Percentiles rank a stretch among this genome's conserved stretches.
Conservation (phyloP, 2,888 invertebrate species). For the Furcula furcula region DNA sequence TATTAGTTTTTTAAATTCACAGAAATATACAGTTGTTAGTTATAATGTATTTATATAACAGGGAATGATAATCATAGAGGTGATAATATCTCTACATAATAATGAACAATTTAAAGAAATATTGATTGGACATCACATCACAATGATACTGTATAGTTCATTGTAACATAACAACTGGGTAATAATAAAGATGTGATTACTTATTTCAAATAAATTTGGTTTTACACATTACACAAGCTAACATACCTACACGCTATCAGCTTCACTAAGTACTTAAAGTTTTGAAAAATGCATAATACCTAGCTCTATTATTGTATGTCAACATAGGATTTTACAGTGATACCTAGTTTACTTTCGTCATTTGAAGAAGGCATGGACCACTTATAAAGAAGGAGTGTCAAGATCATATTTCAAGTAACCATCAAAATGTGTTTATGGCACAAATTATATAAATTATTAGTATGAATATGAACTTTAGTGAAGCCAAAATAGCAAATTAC, state of each 20-base stretch:
- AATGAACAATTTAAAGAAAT: conserved; percentile 21
- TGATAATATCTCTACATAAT: conserved; percentile 13
- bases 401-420: too few species aligned
- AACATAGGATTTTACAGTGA: too few species aligned
- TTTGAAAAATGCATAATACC: conserved; percentile 6
- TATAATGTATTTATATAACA: too few species aligned
- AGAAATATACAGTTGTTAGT: too few species aligned
- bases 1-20: neutral
- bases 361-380: too few species aligned
- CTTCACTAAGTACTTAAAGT: conserved; percentile 27
- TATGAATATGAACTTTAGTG: conserved; percentile 29
- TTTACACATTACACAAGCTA: conserved; percentile 20
- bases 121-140: conserved; percentile 17
- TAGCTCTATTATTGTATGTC: too few species aligned
- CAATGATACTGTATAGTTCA: neutral
- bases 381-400: too few species aligned
- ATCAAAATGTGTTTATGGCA: conserved; percentile 33
- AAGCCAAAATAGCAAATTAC: conserved; percentile 42
- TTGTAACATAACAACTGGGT: conserved; percentile 7
- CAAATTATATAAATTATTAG: conserved; percentile 17
- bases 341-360: too few species aligned
- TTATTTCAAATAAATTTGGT: conserved; percentile 17
- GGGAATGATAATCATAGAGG: conserved; percentile 18
- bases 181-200: too few species aligned
- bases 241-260: conserved; percentile 22